These are phyloP conservation scores for Corydoras sp. DNA, from an alignment of 2,113 vertebrate genomes.

Conservation along the genomic window DNA sequence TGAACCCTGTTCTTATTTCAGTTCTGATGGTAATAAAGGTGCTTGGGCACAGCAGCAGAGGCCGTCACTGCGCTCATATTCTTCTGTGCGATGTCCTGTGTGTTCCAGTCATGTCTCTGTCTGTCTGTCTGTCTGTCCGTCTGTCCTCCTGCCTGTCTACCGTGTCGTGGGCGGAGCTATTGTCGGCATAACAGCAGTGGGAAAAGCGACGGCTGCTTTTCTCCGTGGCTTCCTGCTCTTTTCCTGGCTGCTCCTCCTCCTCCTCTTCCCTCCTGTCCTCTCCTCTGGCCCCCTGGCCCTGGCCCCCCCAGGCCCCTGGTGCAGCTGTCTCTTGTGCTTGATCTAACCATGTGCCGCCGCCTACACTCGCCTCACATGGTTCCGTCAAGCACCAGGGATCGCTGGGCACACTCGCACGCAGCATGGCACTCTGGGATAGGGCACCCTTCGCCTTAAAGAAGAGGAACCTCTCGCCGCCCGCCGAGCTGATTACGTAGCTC, in stretches of 20 bases:
- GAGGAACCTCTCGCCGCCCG: conserved; percentile 26
- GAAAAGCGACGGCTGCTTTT: conserved; percentile 25
- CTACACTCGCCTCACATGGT: conserved; percentile 99
- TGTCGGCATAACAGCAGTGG: conserved; percentile 20
- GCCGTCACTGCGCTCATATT: conserved; percentile 30
- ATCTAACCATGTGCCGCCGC: conserved; percentile 99
- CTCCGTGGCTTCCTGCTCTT: conserved; percentile 55
- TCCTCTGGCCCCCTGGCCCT: conserved; percentile 75
- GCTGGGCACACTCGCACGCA: conserved; percentile 83
- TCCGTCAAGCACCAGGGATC: conserved; percentile 99
- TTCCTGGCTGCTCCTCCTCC: conserved; percentile 71
- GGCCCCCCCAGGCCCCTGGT: conserved; percentile 72
- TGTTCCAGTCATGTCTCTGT: conserved; percentile 22
- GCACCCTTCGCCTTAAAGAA: conserved; percentile 45
- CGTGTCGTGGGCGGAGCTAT: conserved; percentile 26
- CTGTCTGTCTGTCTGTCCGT: conserved; percentile 16
- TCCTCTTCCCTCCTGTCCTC: conserved; percentile 73
- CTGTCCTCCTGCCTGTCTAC: neutral
- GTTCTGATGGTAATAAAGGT: neutral
- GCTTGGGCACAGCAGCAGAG: conserved; percentile 29
- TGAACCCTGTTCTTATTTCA: too few species aligned
- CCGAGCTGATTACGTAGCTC: neutral
- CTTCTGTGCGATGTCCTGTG: conserved; percentile 28
- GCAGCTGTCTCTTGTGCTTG: conserved; percentile 99
- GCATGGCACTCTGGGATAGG: conserved; percentile 81